phyloP scores from a whole-genome alignment of 2,113 vertebrate species.

The Callospermophilus lateralis region DNA sequence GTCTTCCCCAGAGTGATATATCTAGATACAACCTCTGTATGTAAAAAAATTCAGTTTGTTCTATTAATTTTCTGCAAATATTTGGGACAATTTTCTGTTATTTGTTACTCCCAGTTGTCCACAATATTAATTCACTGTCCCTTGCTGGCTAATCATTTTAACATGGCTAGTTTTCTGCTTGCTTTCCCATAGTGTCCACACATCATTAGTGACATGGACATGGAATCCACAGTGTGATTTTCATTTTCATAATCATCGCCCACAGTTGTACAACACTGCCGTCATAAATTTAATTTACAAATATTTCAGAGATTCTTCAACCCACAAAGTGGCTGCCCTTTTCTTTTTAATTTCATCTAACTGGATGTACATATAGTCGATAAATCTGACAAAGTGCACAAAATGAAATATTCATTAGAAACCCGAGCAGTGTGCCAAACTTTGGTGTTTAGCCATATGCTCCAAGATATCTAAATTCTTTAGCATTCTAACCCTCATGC shows the following conservation, averaged over 20 bases:
- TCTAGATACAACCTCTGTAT: neutral
- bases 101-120: neutral
- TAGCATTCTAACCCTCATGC: slow-evolving; percentile 45
- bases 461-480: slow-evolving; percentile 51
- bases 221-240: slow-evolving; percentile 29
- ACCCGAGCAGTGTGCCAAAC: neutral
- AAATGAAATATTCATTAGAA: slow-evolving; percentile 72
- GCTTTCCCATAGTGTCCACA: neutral
- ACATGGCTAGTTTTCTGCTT: neutral
- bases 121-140: neutral
- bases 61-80: slow-evolving; percentile 38
- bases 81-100: neutral
- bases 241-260: slow-evolving; percentile 33
- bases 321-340: slow-evolving; percentile 46
- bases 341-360: slow-evolving; percentile 66
- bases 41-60: neutral
- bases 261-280: neutral
- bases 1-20: neutral
- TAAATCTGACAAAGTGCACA: slow-evolving; percentile 48
- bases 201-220: neutral
- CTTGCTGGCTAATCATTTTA: slow-evolving; percentile 53
- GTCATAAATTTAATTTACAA: slow-evolving; percentile 45
- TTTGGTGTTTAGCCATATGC: slow-evolving; percentile 30
- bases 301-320: slow-evolving; percentile 61
- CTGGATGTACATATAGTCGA: slow-evolving; percentile 48